A percentile compares a stretch with the other conserved stretches of the same genome.
Evolutionary conservation across 2,797 vertebrate genomes (phyloP).

Genomic region (Eleutherodactylus coqui): DNA sequence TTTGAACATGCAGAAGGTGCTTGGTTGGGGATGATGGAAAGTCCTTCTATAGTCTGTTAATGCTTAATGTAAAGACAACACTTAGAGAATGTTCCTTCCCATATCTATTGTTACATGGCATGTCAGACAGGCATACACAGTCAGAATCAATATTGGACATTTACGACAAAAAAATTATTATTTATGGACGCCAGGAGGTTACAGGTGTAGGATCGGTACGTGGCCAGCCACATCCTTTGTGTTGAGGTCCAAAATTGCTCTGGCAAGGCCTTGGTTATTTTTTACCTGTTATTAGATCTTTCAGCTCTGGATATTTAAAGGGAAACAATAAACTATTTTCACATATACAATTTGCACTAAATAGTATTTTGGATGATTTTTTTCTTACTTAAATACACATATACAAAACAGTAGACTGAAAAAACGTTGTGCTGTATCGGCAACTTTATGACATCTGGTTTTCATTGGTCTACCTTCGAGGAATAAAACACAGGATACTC

Average conservation of each 20-base stretch:
- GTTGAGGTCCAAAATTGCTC: slow-evolving; percentile 64
- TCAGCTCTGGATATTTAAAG: slow-evolving; percentile 73
- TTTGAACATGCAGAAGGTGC: slow-evolving; percentile 71
- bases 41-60: slow-evolving; percentile 64
- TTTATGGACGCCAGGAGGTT: slow-evolving; percentile 64
- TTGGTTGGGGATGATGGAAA: slow-evolving; percentile 72
- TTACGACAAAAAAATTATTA: slow-evolving; percentile 70
- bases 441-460: background rate
- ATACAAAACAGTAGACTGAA: slow-evolving; percentile 75
- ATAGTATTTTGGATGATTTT: slow-evolving; percentile 66
- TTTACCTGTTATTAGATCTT: slow-evolving; percentile 18
- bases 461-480: slow-evolving; percentile 60
- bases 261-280: slow-evolving; percentile 9
- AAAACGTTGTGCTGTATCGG: slow-evolving; percentile 63
- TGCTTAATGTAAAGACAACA: slow-evolving; percentile 66
- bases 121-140: slow-evolving; percentile 74
- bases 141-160: slow-evolving; percentile 63
- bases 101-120: slow-evolving; percentile 73
- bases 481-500: slow-evolving; percentile 67
- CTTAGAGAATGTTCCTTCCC: slow-evolving; percentile 70
- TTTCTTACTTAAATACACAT: slow-evolving; percentile 72
- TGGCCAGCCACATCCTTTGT: slow-evolving; percentile 87
- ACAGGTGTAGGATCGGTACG: slow-evolving; percentile 70
- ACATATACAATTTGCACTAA: slow-evolving; percentile 82
- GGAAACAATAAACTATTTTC: slow-evolving; percentile 74